Evolutionary conservation across 37 sponge, comb jelly and placozoan genomes (phyloP).

Genomic region (Agelas oroides): DNA sequence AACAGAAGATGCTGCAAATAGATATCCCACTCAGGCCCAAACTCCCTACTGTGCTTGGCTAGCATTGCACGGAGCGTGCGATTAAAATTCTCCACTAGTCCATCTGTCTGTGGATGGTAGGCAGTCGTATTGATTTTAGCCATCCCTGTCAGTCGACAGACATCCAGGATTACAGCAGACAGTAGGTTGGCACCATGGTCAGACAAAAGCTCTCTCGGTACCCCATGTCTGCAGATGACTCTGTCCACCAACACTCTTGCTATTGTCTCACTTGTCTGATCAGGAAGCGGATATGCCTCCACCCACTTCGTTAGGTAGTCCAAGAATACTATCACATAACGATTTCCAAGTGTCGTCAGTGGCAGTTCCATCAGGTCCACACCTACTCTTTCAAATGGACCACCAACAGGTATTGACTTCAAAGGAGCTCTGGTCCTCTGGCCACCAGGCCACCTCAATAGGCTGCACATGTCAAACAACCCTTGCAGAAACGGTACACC

Average conservation of each 20-base stretch:
- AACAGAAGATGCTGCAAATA: too few relatives aligned
- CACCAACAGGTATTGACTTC: conserved; percentile 30
- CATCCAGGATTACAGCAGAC: too few relatives aligned
- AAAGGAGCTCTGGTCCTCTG: not conserved
- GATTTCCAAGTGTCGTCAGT: not conserved
- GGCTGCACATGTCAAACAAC: conserved; percentile 23
- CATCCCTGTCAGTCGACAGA: too few relatives aligned
- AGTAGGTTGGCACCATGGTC: conserved; percentile 2
- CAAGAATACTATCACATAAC: not conserved
- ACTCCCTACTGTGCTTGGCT: too few relatives aligned
- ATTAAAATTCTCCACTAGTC: too few relatives aligned
- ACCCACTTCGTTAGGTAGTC: conserved; percentile 41
- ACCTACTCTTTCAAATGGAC: conserved; percentile 6
- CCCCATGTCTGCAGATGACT: conserved; percentile 30
- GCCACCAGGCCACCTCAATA: not conserved
- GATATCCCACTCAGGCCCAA: too few relatives aligned
- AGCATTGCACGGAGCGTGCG: too few relatives aligned
- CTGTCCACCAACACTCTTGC: conserved; percentile 10
- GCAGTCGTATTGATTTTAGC: too few relatives aligned
- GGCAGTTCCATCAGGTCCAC: conserved; percentile 16
- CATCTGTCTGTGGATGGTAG: too few relatives aligned
- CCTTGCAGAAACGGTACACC: not conserved
- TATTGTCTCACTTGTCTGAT: conserved; percentile 6
- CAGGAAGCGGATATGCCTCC: not conserved
- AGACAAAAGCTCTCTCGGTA: conserved; percentile 20